These are phyloP conservation scores for Nothoprocta perdicaria DNA, from an alignment of 2,113 vertebrate species.

Conservation along the genomic window DNA sequence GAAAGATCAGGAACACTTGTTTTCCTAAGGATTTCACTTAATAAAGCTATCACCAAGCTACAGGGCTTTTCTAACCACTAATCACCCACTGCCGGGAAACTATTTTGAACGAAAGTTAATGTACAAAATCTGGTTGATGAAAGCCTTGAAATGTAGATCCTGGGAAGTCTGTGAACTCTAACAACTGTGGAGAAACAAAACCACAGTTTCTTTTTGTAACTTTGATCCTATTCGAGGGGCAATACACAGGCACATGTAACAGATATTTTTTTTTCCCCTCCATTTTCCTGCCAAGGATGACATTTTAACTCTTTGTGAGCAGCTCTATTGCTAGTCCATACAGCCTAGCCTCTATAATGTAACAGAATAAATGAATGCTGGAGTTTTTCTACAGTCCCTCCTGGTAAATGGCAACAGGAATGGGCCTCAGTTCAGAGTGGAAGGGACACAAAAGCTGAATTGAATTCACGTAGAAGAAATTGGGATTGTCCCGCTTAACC, in stretches of 20 bases:
- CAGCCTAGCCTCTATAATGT: background rate
- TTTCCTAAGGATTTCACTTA: conserved; percentile 48
- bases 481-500: background rate
- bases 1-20: conserved; percentile 24
- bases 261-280: conserved; percentile 14
- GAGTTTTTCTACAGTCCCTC: background rate
- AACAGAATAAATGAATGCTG: background rate
- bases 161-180: conserved; percentile 50
- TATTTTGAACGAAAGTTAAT: conserved; percentile 49
- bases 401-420: background rate
- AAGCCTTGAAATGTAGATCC: conserved; percentile 58
- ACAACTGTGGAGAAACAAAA: conserved; percentile 49
- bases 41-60: conserved; percentile 44
- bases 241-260: background rate
- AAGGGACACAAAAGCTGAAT: background rate
- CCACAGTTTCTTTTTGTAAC: conserved; percentile 22
- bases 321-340: background rate
- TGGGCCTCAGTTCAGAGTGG: background rate
- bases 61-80: conserved; percentile 51
- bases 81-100: conserved; percentile 34
- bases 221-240: conserved; percentile 39
- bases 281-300: conserved; percentile 41
- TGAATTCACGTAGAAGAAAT: background rate
- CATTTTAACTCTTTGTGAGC: conserved; percentile 20
- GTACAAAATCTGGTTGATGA: conserved; percentile 25